Conservation (phyloP, 2,888 invertebrate genomes). For the Syrista parreyssii region DNA sequence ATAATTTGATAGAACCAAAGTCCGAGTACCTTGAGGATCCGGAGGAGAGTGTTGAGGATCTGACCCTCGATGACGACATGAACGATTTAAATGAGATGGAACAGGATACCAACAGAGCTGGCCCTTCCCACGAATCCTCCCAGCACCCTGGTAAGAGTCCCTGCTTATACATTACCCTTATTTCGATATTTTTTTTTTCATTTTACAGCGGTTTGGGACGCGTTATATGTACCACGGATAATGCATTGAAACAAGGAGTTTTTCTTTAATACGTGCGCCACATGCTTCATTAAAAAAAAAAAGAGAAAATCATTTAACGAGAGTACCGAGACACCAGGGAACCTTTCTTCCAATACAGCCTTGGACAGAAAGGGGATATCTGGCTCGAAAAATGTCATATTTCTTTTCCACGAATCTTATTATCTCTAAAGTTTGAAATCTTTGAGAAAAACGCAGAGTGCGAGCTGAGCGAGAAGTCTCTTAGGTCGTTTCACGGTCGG, state of each 20-base stretch:
- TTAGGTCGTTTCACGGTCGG: background rate
- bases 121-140: slow-evolving; percentile 72
- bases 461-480: background rate
- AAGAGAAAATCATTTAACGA: background rate
- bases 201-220: background rate
- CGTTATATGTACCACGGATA: background rate
- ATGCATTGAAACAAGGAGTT: background rate
- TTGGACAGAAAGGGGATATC: background rate
- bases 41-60: slow-evolving; percentile 84
- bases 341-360: background rate
- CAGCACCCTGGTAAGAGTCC: slow-evolving; percentile 75
- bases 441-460: background rate
- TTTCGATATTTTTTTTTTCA: slow-evolving; percentile 3
- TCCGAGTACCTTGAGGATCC: slow-evolving; percentile 79
- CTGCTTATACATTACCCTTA: background rate
- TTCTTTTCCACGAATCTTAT: background rate
- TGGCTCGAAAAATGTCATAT: background rate
- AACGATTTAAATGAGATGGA: slow-evolving; percentile 77
- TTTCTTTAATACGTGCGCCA: background rate
- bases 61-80: slow-evolving; percentile 83
- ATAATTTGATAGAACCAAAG: slow-evolving; percentile 75
- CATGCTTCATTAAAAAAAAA: background rate
- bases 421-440: background rate
- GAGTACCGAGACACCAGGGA: background rate
- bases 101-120: slow-evolving; percentile 76